Evolutionary conservation across 2,113 vertebrate genomes (phyloP).

Genomic region (Tamias sibiricus): DNA sequence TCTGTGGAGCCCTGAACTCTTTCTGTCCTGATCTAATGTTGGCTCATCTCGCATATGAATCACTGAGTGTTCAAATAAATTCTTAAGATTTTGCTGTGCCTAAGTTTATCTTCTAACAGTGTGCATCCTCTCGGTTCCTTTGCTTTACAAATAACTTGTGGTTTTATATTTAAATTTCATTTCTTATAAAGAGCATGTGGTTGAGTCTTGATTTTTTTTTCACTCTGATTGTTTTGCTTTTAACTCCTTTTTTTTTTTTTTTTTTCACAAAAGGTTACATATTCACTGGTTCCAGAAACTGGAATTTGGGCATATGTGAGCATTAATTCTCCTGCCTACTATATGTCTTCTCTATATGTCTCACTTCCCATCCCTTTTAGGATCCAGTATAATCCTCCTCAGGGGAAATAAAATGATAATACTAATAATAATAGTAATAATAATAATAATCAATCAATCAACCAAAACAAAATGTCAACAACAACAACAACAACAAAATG

Average conservation of each 20-base stretch:
- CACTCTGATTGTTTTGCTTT: not conserved
- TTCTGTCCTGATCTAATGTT: not conserved
- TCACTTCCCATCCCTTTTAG: not conserved
- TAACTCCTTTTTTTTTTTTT: not conserved
- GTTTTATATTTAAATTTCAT: not conserved
- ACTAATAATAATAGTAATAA: not conserved
- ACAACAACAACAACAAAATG: not conserved
- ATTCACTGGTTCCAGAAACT: not conserved
- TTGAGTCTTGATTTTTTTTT: not conserved
- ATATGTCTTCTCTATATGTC: not conserved
- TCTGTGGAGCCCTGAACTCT: not conserved
- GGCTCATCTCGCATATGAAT: not conserved
- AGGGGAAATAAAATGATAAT: not conserved
- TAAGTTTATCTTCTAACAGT: not conserved
- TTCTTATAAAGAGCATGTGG: not conserved
- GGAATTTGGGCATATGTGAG: not conserved
- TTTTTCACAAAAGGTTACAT: not conserved
- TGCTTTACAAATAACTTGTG: not conserved
- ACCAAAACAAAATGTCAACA: not conserved
- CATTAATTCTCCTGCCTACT: not conserved
- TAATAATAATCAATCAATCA: not conserved
- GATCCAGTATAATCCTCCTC: not conserved
- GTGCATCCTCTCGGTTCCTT: not conserved
- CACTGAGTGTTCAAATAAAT: not conserved
- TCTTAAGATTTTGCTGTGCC: not conserved